A percentile compares a stretch with the other conserved stretches of the same genome.
These are phyloP conservation scores for Cinclus cinclus DNA, from an alignment of 2,113 vertebrate species.

Conservation along the genomic window DNA sequence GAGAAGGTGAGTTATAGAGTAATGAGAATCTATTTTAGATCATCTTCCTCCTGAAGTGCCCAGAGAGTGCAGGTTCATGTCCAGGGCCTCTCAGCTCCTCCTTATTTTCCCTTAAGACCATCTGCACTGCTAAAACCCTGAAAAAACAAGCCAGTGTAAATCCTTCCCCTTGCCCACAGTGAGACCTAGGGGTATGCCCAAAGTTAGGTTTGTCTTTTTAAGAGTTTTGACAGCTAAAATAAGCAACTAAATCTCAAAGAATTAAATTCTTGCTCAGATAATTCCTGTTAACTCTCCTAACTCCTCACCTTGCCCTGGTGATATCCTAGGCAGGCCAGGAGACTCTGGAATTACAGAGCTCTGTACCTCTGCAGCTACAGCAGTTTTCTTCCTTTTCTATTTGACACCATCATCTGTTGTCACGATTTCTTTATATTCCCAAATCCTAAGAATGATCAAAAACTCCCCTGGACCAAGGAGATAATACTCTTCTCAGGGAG, in stretches of 20 bases:
- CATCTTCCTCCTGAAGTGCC: neutral
- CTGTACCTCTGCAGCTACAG: neutral
- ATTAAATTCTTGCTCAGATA: neutral
- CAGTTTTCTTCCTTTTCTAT: neutral
- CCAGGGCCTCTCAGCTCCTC: neutral
- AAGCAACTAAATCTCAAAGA: neutral
- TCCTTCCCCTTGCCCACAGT: neutral
- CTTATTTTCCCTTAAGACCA: neutral
- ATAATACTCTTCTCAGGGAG: neutral
- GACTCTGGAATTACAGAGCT: neutral
- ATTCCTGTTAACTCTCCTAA: neutral
- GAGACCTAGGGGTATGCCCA: neutral
- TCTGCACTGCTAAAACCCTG: neutral
- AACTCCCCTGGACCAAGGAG: neutral
- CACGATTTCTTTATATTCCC: neutral
- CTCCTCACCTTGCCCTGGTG: neutral
- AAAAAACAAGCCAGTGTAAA: fast-evolving
- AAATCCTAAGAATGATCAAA: slow-evolving; percentile 2
- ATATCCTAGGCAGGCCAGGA: neutral
- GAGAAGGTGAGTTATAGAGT: neutral
- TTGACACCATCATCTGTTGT: neutral
- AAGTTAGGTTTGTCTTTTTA: neutral
- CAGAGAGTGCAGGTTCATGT: neutral
- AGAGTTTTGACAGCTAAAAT: neutral
- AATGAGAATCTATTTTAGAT: neutral